Evolutionary conservation across 37 sponge, comb jelly and placozoan genomes (phyloP).

Genomic region (Spongia lamella): DNA sequence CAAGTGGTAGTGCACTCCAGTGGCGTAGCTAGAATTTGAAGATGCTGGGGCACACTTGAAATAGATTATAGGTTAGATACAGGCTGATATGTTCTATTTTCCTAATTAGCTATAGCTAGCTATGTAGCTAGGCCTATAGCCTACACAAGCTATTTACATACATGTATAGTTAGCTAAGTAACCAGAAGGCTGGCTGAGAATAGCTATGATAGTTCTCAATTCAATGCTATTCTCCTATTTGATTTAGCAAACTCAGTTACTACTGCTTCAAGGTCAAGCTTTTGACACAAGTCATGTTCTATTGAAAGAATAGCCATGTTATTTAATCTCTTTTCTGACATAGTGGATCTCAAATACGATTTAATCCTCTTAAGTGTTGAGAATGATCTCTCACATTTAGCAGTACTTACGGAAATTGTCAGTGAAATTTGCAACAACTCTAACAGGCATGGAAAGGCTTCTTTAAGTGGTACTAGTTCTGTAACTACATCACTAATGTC

Average conservation of each 20-base stretch:
- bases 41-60: too few relatives aligned
- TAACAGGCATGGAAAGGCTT: constrained; percentile 19
- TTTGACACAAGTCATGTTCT: constrained; percentile 9
- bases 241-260: neutral
- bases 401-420: constrained; percentile 35
- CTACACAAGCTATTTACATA: too few relatives aligned
- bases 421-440: constrained; percentile 2
- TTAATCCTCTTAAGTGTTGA: constrained; percentile 49
- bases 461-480: constrained; percentile 24
- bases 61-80: too few relatives aligned
- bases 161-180: too few relatives aligned
- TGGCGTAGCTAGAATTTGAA: too few relatives aligned
- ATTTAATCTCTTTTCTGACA: constrained; percentile 31
- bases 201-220: too few relatives aligned
- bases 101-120: too few relatives aligned
- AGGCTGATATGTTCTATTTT: too few relatives aligned
- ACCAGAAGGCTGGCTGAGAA: too few relatives aligned
- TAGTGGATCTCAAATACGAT: constrained; percentile 39
- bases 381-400: constrained; percentile 43
- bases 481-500: constrained; percentile 16
- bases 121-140: too few relatives aligned
- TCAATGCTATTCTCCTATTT: too few relatives aligned
- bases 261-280: neutral
- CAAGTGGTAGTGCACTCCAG: too few relatives aligned
- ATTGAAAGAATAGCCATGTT: constrained; percentile 34